phyloP scores from a whole-genome alignment of 1,140 invertebrate species.

The Chelonus insularis region DNA sequence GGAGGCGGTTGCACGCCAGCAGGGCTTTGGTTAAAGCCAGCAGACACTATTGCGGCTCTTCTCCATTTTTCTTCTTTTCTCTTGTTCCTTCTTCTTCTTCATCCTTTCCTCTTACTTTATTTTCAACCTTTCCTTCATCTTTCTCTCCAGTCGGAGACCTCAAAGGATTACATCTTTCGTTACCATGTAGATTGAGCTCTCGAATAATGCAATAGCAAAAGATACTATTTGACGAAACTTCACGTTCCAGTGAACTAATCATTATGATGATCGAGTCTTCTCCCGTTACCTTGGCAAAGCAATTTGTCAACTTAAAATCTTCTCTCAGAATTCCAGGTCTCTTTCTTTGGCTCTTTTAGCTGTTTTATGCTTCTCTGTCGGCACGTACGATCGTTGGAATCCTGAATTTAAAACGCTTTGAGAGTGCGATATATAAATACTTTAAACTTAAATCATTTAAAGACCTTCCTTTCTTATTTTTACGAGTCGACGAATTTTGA shows the following conservation, averaged over 20 bases:
- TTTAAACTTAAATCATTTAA: too few species aligned
- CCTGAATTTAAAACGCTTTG: slow-evolving; percentile 16
- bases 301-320: background rate
- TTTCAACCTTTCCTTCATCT: slow-evolving; percentile 10
- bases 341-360: background rate
- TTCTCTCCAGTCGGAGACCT: slow-evolving; percentile 4
- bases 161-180: background rate
- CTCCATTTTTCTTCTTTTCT: slow-evolving; percentile 3
- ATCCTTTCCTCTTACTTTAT: background rate
- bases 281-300: too few species aligned
- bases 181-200: background rate
- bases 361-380: background rate
- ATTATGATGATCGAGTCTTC: too few species aligned
- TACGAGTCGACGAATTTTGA: too few species aligned
- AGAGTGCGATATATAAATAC: too few species aligned
- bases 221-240: too few species aligned
- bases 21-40: slow-evolving; percentile 5
- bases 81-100: background rate
- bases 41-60: background rate
- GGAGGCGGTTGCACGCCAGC: slow-evolving; percentile 43
- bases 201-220: too few species aligned
- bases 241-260: too few species aligned
- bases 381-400: background rate
- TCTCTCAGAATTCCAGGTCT: background rate
- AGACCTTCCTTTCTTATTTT: too few species aligned